Percentiles rank a stretch among this genome's conserved stretches.
phyloP scores from a whole-genome alignment of 2,113 vertebrate genomes.

The Eudorcas thomsonii region DNA sequence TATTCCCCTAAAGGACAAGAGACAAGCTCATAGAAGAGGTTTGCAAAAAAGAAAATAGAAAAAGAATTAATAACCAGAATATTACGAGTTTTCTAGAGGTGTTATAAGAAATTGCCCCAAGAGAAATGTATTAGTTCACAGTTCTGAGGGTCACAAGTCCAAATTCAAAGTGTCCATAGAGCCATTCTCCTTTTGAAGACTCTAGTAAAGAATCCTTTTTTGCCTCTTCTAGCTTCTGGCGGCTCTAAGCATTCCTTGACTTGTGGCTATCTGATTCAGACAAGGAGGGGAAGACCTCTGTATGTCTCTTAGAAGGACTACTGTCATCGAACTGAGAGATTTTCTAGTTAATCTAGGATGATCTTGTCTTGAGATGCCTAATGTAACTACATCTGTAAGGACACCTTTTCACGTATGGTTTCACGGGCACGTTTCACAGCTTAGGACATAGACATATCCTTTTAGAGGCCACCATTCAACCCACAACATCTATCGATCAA shows the following conservation, averaged over 20 bases:
- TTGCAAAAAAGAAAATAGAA: not conserved
- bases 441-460: not conserved
- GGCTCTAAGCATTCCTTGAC: not conserved
- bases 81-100: not conserved
- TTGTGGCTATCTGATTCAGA: not conserved
- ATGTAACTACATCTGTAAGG: not conserved
- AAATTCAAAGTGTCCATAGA: not conserved
- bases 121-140: not conserved
- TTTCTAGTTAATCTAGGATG: not conserved
- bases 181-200: not conserved
- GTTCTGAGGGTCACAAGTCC: not conserved
- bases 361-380: not conserved
- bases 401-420: not conserved
- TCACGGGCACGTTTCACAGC: not conserved
- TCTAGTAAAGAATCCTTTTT: not conserved
- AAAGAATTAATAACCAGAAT: not conserved
- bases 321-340: not conserved
- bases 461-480: not conserved
- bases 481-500: not conserved
- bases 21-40: not conserved
- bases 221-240: not conserved
- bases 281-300: not conserved
- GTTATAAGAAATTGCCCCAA: not conserved
- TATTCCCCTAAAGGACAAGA: not conserved
- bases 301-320: not conserved